A percentile compares a stretch with the other conserved stretches of the same genome.
phyloP scores from a whole-genome alignment of 2,113 vertebrate genomes.

The zebrafish (Danio rerio) region GRCz12tu NC_133192.1:11645001-11645500 shows the following conservation, averaged over 20 bases:
- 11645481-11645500: too few relatives aligned
- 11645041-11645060: constrained; percentile 62
- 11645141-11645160: constrained; percentile 31
- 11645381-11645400: background rate
- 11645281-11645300: background rate
- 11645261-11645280: constrained; percentile 10
- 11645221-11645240: constrained; percentile 57
- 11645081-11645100: constrained; percentile 40
- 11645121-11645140: constrained; percentile 17
- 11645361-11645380: background rate
- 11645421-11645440: background rate
- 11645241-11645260: constrained; percentile 39
- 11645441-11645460: background rate
- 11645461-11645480: too few relatives aligned
- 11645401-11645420: constrained; percentile 6
- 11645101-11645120: constrained; percentile 55
- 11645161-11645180: constrained; percentile 60
- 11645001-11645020: constrained; percentile 58
- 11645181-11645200: constrained; percentile 55
- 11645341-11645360: background rate
- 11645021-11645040: constrained; percentile 50
- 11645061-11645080: constrained; percentile 55
- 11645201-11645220: constrained; percentile 54
- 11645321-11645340: background rate
- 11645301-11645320: constrained; percentile 7